Evolutionary conservation across 2,113 vertebrate genomes (phyloP), one percentile per base, ranked within the genome.

Genomic region (Pitta sordida): DNA sequence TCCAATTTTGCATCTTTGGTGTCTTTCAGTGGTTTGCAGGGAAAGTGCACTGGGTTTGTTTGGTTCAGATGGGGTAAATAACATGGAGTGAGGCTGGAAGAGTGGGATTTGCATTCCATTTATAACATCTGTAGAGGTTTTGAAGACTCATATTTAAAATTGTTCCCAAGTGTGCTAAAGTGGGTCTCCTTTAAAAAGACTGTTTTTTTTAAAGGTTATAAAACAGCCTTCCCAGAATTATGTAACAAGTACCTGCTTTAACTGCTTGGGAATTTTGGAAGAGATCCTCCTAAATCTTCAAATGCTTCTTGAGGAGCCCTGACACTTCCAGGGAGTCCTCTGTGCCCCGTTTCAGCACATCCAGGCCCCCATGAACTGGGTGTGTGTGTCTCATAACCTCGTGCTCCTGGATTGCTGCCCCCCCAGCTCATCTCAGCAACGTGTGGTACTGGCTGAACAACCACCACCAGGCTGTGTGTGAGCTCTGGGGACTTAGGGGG

Each of bases 21-120:
- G 75, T 19, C 68, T 68, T 74, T 82, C 14, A 13, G 26, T 58
- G 44, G 8, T 53, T 69, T 48, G 27, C 1, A 10, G 41, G 63
- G 53, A 49, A 59, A 73, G 32, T 16, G 14, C 6, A 1, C 49
- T 48, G 49, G 15, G 13, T 75, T 87, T 0, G 0, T 30, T 3
- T n/a, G 29, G 16, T 63, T 91, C 68, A 44, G 27, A 5, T 46
- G 30, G 30, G 43, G 49, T 12, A 32, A 58, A 22, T 6, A 39
- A 63, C 17, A 29, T 41, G n/a, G 65, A 64, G 21, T 4, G 32
- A 62, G 15, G 48, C 63, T 83, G 59, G 41, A 53, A 73, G 77
- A 62, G 13, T 2, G 10, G n/a, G 30, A 3, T 34, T 34, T 64
- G 5, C 1, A 1, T 60, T 88, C 77, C 5, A 24, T 49, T 73